A percentile compares a stretch with the other conserved stretches of the same genome.
Conservation (phyloP, 2,113 vertebrate genomes). For the Cettia cetti region DNA sequence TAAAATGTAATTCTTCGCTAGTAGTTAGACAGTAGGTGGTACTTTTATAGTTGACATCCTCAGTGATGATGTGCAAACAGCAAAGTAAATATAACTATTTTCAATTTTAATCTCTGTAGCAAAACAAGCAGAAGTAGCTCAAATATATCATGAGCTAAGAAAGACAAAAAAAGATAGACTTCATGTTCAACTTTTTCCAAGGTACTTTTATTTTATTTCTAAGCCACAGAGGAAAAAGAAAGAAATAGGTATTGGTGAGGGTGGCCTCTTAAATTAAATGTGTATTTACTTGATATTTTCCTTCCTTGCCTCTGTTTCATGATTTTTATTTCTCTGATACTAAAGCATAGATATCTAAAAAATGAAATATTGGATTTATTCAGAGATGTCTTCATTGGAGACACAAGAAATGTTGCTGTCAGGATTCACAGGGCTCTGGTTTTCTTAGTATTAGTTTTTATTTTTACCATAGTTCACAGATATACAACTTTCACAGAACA, state of each 20-base stretch:
- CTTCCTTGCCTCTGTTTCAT: not conserved
- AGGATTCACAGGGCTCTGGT: not conserved
- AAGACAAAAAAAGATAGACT: not conserved
- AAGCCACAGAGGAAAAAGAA: not conserved
- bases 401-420: not conserved
- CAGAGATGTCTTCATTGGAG: not conserved
- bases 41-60: not conserved
- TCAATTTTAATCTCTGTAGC: not conserved
- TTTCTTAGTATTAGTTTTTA: not conserved
- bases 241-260: not conserved
- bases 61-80: not conserved
- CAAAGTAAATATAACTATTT: not conserved
- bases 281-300: not conserved
- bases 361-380: not conserved
- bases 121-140: not conserved
- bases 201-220: not conserved
- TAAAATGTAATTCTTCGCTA: not conserved
- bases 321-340: not conserved
- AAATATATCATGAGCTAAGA: not conserved
- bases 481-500: not conserved
- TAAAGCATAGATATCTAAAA: not conserved
- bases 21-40: not conserved
- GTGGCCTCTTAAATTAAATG: not conserved
- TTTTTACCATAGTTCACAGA: not conserved
- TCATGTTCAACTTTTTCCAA: not conserved